Evolutionary conservation across 2,888 invertebrate genomes (phyloP).

Genomic region (Cybosia mesomella): DNA sequence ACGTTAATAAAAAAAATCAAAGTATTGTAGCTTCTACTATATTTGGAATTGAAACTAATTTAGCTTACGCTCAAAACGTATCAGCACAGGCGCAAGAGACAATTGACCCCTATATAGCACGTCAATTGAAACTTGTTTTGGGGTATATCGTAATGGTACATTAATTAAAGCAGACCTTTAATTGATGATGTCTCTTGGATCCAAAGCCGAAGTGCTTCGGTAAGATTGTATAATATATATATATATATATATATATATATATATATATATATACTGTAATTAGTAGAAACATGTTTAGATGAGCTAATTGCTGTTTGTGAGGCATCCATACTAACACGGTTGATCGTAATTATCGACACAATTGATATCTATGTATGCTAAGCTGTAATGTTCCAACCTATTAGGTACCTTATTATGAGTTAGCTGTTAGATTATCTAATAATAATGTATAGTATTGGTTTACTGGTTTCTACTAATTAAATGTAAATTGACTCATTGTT

Average conservation of each 20-base stretch:
- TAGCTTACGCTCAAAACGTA: neutral
- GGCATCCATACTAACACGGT: conserved; percentile 12
- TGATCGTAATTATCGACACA: conserved; percentile 28
- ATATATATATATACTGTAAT: conserved; percentile 31
- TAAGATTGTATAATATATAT: conserved; percentile 48
- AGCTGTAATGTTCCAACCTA: neutral
- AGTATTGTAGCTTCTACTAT: conserved; percentile 21
- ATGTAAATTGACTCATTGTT: conserved; percentile 5
- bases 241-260: conserved; percentile 33
- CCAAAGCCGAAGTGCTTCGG: conserved; percentile 36
- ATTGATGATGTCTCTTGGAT: conserved; percentile 53
- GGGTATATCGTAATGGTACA: conserved; percentile 66
- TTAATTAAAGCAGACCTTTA: conserved; percentile 64
- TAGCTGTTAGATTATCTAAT: conserved; percentile 2
- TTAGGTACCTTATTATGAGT: conserved; percentile 6
- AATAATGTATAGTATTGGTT: conserved; percentile 2
- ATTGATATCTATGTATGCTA: conserved; percentile 1
- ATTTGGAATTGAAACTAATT: conserved; percentile 14
- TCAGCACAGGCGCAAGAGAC: conserved; percentile 50
- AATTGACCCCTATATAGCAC: conserved; percentile 72
- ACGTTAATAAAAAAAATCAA: conserved; percentile 24
- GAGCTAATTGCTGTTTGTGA: conserved; percentile 30
- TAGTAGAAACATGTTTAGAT: conserved; percentile 26
- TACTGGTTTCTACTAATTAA: conserved; percentile 3
- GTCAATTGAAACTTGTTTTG: conserved; percentile 67